phyloP scores from a whole-genome alignment of 2,888 invertebrate genomes.

The Ceraclea dissimilis region DNA sequence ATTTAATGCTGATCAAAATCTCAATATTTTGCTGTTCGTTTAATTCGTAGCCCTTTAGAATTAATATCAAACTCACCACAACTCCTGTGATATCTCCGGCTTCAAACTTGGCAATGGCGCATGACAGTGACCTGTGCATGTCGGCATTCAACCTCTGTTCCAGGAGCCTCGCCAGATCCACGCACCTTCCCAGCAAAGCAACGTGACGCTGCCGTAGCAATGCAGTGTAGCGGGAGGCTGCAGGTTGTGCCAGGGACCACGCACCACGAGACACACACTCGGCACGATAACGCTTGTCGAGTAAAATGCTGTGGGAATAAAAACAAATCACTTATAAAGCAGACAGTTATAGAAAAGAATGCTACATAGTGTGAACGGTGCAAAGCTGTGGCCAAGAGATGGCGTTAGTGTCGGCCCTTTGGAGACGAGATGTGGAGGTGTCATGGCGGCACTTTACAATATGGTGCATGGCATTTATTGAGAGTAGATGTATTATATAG shows the following conservation, averaged over 20 bases:
- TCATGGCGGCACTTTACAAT: too few species aligned
- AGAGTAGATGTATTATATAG: too few species aligned
- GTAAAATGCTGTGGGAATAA: conserved; percentile 63
- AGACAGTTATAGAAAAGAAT: too few species aligned
- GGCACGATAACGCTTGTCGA: conserved; percentile 94
- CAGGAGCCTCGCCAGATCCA: conserved; percentile 80
- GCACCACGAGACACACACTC: conserved; percentile 90
- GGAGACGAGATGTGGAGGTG: too few species aligned
- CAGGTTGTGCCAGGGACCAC: conserved; percentile 72
- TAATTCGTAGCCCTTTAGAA: too few species aligned
- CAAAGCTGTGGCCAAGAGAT: too few species aligned
- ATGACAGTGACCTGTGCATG: conserved; percentile 87
- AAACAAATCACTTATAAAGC: neutral
- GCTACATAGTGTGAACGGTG: too few species aligned
- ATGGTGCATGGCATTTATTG: too few species aligned
- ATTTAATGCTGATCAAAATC: too few species aligned
- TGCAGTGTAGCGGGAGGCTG: conserved; percentile 91
- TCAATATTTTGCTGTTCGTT: too few species aligned
- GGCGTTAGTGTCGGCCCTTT: too few species aligned
- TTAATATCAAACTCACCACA: conserved; percentile 78
- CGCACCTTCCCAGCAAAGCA: conserved; percentile 88
- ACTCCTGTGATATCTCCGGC: conserved; percentile 94
- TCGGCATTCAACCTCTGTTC: conserved; percentile 95
- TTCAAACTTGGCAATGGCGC: conserved; percentile 95
- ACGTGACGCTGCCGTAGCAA: conserved; percentile 92